A percentile compares a stretch with the other conserved stretches of the same genome.
These are phyloP conservation scores for Neopipo cinnamomea DNA, from an alignment of 2,113 vertebrate species.

Conservation along the genomic window DNA sequence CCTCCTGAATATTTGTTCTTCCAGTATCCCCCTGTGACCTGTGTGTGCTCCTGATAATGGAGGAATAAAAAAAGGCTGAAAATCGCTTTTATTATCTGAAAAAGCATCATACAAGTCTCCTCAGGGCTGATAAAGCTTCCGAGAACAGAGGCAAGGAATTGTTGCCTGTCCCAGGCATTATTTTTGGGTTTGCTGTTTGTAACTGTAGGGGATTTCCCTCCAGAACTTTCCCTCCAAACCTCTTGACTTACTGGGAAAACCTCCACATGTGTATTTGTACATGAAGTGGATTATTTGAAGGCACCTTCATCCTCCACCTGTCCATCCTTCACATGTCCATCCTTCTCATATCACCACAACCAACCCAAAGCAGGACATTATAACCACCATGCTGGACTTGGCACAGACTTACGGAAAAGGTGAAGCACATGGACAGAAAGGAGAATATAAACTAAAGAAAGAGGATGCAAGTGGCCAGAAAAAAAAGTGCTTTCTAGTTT, in stretches of 20 bases:
- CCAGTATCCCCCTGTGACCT: neutral
- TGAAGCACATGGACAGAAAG: neutral
- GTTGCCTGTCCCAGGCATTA: too few species aligned
- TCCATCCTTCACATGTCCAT: neutral
- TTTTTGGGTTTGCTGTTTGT: neutral
- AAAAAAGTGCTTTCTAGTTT: neutral
- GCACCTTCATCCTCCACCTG: neutral
- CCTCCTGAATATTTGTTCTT: neutral
- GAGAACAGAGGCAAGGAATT: neutral
- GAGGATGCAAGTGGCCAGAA: neutral
- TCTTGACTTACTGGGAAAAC: neutral
- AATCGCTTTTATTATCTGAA: neutral
- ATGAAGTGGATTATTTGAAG: neutral
- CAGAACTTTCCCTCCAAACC: neutral
- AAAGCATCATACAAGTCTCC: neutral
- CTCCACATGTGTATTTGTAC: fast-evolving
- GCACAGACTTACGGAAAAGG: fast-evolving
- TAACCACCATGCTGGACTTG: neutral
- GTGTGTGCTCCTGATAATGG: neutral
- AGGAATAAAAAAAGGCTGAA: neutral
- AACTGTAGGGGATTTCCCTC: neutral
- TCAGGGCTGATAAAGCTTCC: neutral
- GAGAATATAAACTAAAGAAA: neutral
- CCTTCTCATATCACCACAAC: neutral
- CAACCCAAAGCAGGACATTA: neutral